Conservation (phyloP, 2,888 invertebrate species). For the Limenitis camilla region DNA sequence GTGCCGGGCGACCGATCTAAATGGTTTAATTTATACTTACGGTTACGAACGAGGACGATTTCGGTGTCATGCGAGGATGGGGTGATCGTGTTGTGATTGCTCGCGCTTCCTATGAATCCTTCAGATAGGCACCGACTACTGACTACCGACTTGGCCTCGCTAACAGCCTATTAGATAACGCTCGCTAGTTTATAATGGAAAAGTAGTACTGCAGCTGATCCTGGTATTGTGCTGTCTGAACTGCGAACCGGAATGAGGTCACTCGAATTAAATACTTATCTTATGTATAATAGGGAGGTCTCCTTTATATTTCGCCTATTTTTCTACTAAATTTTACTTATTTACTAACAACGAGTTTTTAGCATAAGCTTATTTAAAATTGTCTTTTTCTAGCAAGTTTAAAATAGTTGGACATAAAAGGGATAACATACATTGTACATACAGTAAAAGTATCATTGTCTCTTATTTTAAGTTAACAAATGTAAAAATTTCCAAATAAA, state of each 20-base stretch:
- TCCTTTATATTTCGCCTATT: no score
- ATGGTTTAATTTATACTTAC: slow-evolving; percentile 77
- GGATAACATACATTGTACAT: no score
- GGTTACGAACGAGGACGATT: slow-evolving; percentile 73
- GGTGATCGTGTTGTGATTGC: slow-evolving; percentile 74
- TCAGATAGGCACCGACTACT: slow-evolving; percentile 48
- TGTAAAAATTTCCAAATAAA: no score
- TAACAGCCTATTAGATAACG: slow-evolving; percentile 19
- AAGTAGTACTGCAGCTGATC: slow-evolving; percentile 5
- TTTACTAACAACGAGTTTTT: no score
- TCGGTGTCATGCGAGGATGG: slow-evolving; percentile 73
- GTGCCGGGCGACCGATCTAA: slow-evolving; percentile 67
- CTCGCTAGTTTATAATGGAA: slow-evolving; percentile 5
- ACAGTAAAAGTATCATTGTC: no score
- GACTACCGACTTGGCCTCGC: slow-evolving; percentile 31
- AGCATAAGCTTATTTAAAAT: no score
- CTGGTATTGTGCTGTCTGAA: not conserved
- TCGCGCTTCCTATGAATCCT: slow-evolving; percentile 67
- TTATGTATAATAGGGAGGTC: not conserved
- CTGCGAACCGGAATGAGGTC: not conserved
- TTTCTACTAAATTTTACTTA: no score
- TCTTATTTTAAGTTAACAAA: no score
- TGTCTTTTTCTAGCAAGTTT: no score
- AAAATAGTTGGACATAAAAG: no score
- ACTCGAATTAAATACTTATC: not conserved